Base-by-base conservation (phyloP, 2,888 invertebrate species). In the Lycia hirtaria region DNA sequence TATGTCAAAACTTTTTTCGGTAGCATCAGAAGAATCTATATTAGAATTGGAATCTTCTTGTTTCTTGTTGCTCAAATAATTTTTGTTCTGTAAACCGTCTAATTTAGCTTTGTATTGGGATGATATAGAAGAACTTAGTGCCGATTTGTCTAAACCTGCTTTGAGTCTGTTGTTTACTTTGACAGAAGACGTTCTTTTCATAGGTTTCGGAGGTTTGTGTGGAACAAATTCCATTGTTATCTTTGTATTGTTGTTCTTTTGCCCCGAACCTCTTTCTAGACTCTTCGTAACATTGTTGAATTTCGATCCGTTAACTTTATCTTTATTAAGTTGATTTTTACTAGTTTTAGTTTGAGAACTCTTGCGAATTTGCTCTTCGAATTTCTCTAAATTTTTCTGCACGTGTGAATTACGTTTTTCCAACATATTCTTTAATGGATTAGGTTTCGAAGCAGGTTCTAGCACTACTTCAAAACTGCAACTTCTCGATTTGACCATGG, bases 151-250 rank as follows among this genome's bases (percentile, higher is more conserved):
- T 44, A 88, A 67, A 0, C 86, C 85, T 6, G 88, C 85, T 80
- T 92, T 91, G 0, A 90, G 71, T 72, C 93, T 87, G 38, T 93
- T 92, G 59, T 93, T 93, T 28, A 93, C 85, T 69, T 94, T 93
- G 40, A 94, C 92, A 15, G 95, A 95, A 3, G 95, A 94, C 6
- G 95, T 94, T 33, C 95, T 87, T 48, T 95, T 93, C 0, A 94
- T 93, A 0, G 95, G 95, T 76, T 96, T 95, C 0, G 96, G 96
- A 0, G 96, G 96, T 71, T 96, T 96, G 68, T 96, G 96, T 0
- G 94, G 94, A 0, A 96, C 94, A 71, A 93, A 93, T 45, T 93
- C 92, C 90, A 93, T 92, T 1, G 89, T 89, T 17, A 88, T 84
- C 77, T 92, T 80, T 53, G 90, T 91, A 58, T 84, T 85, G 62